Evolutionary conservation across 2,113 vertebrate genomes (phyloP).

Genomic region (Phainopepla nitens): DNA sequence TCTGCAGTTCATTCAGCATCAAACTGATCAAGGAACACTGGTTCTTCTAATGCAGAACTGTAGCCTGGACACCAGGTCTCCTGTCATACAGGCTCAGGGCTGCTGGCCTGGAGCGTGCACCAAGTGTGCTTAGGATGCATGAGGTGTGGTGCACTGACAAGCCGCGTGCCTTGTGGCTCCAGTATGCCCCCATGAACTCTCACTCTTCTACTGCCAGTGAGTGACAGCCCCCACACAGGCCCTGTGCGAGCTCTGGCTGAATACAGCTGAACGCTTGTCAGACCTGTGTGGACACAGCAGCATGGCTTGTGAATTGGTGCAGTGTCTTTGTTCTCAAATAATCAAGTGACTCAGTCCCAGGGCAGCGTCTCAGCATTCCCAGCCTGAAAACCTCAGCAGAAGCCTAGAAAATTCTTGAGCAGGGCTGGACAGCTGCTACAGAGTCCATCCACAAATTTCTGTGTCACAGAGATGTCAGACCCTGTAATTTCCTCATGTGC

Average conservation of each 20-base stretch:
- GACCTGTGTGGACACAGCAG: neutral
- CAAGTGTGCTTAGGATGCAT: fast-evolving
- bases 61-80: neutral
- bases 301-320: neutral
- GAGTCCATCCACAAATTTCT: neutral
- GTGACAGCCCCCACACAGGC: neutral
- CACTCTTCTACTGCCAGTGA: neutral
- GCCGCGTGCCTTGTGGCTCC: fast-evolving
- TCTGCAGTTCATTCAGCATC: neutral
- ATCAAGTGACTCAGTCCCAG: neutral
- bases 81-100: neutral
- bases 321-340: neutral
- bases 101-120: neutral
- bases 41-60: neutral
- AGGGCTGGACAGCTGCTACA: neutral
- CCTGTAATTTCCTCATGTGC: neutral
- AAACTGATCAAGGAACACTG: neutral
- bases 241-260: neutral
- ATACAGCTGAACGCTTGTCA: neutral
- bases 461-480: fast-evolving
- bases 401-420: neutral
- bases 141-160: neutral
- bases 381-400: neutral
- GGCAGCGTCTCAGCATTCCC: neutral
- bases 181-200: fast-evolving